These are phyloP conservation scores for Magallana ariakensis DNA, from an alignment of 1,140 invertebrate genomes.

Conservation along the genomic window DNA sequence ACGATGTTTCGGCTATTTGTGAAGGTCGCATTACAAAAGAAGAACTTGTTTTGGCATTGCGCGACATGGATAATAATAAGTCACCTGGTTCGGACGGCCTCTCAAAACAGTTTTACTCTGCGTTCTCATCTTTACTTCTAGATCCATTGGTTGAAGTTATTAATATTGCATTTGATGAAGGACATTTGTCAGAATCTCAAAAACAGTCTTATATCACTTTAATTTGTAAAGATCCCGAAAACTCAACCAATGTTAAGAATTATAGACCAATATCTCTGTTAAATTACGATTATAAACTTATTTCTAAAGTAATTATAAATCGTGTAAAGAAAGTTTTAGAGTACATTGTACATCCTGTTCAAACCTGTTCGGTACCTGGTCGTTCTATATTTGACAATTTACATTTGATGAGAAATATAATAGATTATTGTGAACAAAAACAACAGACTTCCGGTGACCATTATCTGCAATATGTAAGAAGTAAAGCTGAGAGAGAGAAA, in stretches of 20 bases:
- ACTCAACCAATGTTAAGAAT: conserved; percentile 51
- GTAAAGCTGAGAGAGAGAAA: too few relatives aligned
- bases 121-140: conserved; percentile 59
- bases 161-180: conserved; percentile 51
- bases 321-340: conserved; percentile 52
- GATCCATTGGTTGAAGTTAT: conserved; percentile 51
- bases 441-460: too few relatives aligned
- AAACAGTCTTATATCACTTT: conserved; percentile 60
- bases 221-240: conserved; percentile 60
- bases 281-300: conserved; percentile 65
- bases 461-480: too few relatives aligned
- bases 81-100: conserved; percentile 65
- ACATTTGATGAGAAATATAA: conserved; percentile 61
- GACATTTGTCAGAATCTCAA: conserved; percentile 53
- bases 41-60: conserved; percentile 52
- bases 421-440: conserved; percentile 63
- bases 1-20: conserved; percentile 40
- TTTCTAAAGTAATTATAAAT: conserved; percentile 61
- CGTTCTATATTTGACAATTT: conserved; percentile 66
- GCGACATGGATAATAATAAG: conserved; percentile 54
- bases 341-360: conserved; percentile 56
- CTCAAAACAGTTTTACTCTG: conserved; percentile 61
- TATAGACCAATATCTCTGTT: conserved; percentile 64
- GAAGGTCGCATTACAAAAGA: conserved; percentile 47
- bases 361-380: conserved; percentile 59